Evolutionary conservation across 2,888 invertebrate species (phyloP).

Genomic region (Rhopalosiphum nymphaeae): DNA sequence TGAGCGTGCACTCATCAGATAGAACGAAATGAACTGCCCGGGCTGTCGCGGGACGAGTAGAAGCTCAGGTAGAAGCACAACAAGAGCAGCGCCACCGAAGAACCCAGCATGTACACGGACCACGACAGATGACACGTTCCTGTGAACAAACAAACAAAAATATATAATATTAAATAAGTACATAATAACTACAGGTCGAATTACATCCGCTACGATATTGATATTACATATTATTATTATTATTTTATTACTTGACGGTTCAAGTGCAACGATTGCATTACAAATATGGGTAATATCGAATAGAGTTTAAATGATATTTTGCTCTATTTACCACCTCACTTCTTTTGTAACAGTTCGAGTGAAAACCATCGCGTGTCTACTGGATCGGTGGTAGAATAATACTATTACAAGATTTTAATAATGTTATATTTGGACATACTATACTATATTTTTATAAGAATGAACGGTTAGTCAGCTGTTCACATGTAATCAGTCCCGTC

Average conservation of each 20-base stretch:
- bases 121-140: slow-evolving; percentile 75
- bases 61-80: slow-evolving; percentile 75
- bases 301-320: not conserved
- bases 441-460: not conserved
- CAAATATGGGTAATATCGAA: not conserved
- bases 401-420: not conserved
- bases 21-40: slow-evolving; percentile 60
- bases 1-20: slow-evolving; percentile 64
- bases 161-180: too few species aligned
- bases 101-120: slow-evolving; percentile 74
- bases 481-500: not conserved
- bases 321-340: not conserved
- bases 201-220: not conserved
- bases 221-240: too few species aligned
- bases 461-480: not conserved
- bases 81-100: slow-evolving; percentile 73
- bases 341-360: not conserved
- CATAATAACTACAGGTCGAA: too few species aligned
- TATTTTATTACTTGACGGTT: too few species aligned
- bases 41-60: slow-evolving; percentile 73
- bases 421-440: not conserved
- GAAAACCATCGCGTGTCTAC: not conserved
- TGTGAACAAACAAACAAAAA: slow-evolving; percentile 67
- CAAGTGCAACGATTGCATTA: not conserved
- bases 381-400: not conserved